These are phyloP conservation scores for Diachasma alloeum DNA, from an alignment of 1,140 invertebrate genomes.

Conservation along the genomic window DNA sequence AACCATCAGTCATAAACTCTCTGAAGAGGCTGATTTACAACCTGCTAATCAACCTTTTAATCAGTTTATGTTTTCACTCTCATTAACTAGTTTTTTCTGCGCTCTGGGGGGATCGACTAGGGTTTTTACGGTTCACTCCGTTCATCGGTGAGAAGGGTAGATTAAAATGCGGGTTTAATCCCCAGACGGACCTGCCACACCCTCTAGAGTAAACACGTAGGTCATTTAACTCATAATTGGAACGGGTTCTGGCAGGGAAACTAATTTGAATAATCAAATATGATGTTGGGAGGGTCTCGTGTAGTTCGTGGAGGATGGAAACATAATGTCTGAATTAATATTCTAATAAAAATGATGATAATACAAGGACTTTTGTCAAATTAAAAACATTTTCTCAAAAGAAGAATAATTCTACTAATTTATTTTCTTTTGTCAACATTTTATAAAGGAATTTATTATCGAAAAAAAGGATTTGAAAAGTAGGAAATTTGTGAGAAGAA, in stretches of 20 bases:
- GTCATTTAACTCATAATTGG: conserved; percentile 35
- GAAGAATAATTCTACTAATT: no score
- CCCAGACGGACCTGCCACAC: conserved; percentile 29
- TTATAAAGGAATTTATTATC: no score
- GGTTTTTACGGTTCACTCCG: background rate
- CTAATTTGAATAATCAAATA: conserved; percentile 13
- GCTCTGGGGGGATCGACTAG: background rate
- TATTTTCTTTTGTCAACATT: no score
- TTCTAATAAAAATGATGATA: background rate
- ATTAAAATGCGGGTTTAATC: conserved; percentile 16
- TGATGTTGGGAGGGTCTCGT: background rate
- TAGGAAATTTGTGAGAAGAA: no score
- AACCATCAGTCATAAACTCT: no score
- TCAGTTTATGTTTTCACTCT: no score
- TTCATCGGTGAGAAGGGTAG: background rate
- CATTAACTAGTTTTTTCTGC: no score
- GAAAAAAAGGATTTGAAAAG: no score
- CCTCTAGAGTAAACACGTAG: conserved; percentile 17
- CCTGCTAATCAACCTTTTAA: background rate
- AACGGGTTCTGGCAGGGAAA: conserved; percentile 24
- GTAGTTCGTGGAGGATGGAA: background rate
- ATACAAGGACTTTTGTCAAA: background rate
- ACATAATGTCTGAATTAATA: background rate
- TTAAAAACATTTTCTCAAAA: no score
- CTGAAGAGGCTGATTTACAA: no score